Percentiles rank a stretch among this genome's conserved stretches.
Evolutionary conservation across 2,113 vertebrate species (phyloP).

Genomic region (Nettapus auritus): DNA sequence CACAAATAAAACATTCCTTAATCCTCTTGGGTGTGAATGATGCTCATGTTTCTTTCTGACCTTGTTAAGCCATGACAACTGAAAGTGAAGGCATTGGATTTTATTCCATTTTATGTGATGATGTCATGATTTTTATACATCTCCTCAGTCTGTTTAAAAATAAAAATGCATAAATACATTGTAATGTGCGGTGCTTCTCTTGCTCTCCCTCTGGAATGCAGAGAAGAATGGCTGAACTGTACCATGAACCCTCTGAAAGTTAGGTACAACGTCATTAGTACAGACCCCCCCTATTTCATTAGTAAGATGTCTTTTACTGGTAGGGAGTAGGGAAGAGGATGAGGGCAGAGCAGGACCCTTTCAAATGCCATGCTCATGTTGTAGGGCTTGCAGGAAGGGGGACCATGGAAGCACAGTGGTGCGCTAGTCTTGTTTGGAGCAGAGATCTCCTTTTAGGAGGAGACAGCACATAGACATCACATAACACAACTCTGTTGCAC

Average conservation of each 20-base stretch:
- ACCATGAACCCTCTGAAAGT: not conserved
- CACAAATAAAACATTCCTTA: not conserved
- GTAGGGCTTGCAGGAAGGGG: not conserved
- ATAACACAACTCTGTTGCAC: not conserved
- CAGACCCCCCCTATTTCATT: not conserved
- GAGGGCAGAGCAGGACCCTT: not conserved
- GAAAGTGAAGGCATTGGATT: not conserved
- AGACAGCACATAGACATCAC: not conserved
- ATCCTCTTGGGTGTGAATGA: not conserved
- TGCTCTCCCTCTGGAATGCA: not conserved
- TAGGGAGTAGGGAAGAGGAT: not conserved
- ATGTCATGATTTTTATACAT: not conserved
- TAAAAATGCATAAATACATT: not conserved
- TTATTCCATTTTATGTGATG: not conserved
- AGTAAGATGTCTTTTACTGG: not conserved
- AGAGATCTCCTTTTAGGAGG: not conserved
- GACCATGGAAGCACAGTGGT: not conserved
- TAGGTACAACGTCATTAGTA: not conserved
- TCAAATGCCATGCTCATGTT: not conserved
- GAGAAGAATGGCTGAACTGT: not conserved
- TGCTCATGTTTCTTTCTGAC: not conserved
- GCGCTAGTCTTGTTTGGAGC: not conserved
- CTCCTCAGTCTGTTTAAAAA: not conserved
- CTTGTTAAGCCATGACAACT: not conserved
- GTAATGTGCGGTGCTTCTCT: not conserved